phyloP scores from a whole-genome alignment of 2,113 vertebrate genomes.

The Pantherophis guttatus region DNA sequence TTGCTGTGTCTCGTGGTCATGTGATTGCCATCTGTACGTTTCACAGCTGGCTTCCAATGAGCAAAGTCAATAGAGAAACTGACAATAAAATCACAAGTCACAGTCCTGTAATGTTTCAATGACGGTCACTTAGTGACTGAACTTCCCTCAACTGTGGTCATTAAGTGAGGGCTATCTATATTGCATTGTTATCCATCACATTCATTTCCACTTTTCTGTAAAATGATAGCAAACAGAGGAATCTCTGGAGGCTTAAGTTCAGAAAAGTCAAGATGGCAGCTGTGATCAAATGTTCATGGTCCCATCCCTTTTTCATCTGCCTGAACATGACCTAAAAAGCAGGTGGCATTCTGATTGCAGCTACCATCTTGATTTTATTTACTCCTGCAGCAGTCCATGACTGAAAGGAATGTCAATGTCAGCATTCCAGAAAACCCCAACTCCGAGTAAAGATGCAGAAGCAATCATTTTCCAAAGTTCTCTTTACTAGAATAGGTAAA shows the following conservation, averaged over 20 bases:
- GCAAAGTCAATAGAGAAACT: not conserved
- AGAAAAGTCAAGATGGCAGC: not conserved
- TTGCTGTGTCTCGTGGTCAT: not conserved
- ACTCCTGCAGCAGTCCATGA: not conserved
- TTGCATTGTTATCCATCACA: not conserved
- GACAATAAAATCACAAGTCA: not conserved
- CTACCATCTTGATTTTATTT: not conserved
- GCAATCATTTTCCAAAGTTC: no score
- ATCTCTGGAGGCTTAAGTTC: not conserved
- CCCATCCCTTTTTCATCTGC: not conserved
- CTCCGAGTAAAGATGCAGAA: no score
- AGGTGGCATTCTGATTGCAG: not conserved
- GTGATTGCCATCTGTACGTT: not conserved
- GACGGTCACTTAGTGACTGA: not conserved
- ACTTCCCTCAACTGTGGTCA: not conserved
- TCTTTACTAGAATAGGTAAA: no score
- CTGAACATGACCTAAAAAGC: not conserved
- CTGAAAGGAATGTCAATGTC: not conserved
- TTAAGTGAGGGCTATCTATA: not conserved
- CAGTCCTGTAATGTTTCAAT: not conserved
- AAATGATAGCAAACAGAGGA: not conserved
- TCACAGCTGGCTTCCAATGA: not conserved
- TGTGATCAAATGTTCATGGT: not conserved
- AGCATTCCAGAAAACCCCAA: no score
- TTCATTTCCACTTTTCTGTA: not conserved